phyloP scores from a whole-genome alignment of 2,113 vertebrate genomes.

The Jacana jacana region DNA sequence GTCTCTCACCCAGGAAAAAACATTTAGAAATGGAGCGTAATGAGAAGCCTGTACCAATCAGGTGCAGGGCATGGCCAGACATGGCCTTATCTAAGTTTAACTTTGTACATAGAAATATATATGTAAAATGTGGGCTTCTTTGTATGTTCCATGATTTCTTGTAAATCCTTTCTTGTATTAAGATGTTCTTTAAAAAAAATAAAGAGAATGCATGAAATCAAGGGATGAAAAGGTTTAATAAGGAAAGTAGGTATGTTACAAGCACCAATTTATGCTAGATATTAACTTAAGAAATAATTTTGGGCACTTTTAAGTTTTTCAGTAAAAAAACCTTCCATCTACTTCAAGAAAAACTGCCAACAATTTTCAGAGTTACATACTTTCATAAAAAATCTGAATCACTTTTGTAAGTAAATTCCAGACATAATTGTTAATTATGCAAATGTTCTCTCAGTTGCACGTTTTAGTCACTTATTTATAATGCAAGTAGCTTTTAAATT shows the following conservation, averaged over 20 bases:
- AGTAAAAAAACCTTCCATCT: neutral
- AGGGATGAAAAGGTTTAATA: neutral
- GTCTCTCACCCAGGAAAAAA: too few species aligned
- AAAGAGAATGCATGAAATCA: neutral
- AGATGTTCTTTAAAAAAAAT: neutral
- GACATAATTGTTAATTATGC: neutral
- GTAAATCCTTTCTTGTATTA: neutral
- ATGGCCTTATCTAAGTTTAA: neutral
- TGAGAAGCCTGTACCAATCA: too few species aligned
- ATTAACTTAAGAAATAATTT: neutral
- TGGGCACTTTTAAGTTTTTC: neutral
- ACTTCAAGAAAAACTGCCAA: neutral
- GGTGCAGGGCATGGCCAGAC: too few species aligned
- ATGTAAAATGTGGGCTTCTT: neutral
- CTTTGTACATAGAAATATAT: neutral
- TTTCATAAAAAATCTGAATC: neutral
- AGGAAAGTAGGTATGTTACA: neutral
- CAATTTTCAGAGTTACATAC: neutral
- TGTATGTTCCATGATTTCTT: neutral
- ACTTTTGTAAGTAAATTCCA: neutral
- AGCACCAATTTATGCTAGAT: neutral
- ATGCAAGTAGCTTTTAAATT: neutral
- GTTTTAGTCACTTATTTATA: neutral
- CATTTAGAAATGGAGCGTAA: too few species aligned
- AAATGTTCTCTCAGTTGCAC: neutral